A percentile compares a stretch with the other conserved stretches of the same genome.
Conservation (phyloP, 2,888 invertebrate genomes). For the Chymomyza amoena region DNA sequence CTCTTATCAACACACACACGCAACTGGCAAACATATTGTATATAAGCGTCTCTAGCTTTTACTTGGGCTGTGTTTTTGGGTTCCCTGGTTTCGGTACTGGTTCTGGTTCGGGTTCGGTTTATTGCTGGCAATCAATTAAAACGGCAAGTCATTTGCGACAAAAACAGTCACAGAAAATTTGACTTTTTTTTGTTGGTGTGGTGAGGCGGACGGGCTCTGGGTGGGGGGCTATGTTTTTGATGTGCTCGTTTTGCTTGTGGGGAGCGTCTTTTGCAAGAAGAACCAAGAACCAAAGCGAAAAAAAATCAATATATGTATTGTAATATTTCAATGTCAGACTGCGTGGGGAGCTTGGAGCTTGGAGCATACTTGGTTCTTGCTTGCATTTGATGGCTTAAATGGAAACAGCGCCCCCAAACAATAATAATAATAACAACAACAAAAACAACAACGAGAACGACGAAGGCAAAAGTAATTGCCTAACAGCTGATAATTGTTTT, state of each 20-base stretch:
- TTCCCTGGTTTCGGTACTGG: not conserved
- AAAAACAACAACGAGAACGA: not conserved
- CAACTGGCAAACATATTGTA: slow-evolving; percentile 10
- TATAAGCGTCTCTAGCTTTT: not conserved
- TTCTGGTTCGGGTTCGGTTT: slow-evolving; percentile 44
- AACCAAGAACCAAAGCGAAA: not conserved
- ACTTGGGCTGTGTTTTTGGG: not conserved
- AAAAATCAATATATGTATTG: slow-evolving; percentile 9
- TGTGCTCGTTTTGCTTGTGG: not conserved
- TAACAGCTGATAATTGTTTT: not conserved
- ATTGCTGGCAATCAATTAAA: slow-evolving; percentile 71
- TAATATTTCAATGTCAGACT: slow-evolving; percentile 9
- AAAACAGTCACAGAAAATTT: slow-evolving; percentile 71
- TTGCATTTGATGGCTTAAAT: slow-evolving; percentile 4
- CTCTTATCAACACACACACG: slow-evolving; percentile 1
- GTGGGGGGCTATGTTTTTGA: not conserved
- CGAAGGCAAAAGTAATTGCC: not conserved
- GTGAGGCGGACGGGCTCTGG: not conserved
- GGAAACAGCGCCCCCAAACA: not conserved
- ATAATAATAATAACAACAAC: not conserved
- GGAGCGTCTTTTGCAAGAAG: not conserved
- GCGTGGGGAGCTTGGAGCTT: not conserved
- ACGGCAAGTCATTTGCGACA: slow-evolving; percentile 73
- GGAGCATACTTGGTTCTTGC: not conserved
- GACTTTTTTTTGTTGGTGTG: slow-evolving; percentile 39